These are phyloP conservation scores for Ascaphus truei DNA, from an alignment of 2,113 vertebrate genomes.

Conservation along the genomic window DNA sequence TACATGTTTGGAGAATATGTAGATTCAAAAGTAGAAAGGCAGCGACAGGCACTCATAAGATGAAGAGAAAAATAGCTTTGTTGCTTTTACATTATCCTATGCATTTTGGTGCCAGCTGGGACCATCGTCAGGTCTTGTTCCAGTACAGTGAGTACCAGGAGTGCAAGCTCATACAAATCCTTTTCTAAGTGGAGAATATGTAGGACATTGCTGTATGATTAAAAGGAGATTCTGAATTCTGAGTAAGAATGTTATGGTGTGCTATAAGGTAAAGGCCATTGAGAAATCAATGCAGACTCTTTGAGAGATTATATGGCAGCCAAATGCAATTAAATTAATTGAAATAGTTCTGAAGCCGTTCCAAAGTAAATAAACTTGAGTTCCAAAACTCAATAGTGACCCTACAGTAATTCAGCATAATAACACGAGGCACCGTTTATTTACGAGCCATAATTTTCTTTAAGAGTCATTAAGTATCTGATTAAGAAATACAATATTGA, in stretches of 20 bases:
- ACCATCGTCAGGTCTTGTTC: too few relatives aligned
- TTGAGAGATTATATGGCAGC: background rate
- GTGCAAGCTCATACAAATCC: too few relatives aligned
- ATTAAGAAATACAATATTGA: background rate
- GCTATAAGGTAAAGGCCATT: background rate
- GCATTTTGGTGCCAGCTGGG: too few relatives aligned
- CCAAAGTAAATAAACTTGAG: slow-evolving; percentile 6
- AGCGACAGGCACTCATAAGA: too few relatives aligned
- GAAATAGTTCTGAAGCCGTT: slow-evolving; percentile 6
- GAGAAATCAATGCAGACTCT: background rate
- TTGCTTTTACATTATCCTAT: too few relatives aligned
- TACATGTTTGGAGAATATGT: too few relatives aligned
- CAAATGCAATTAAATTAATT: slow-evolving; percentile 11
- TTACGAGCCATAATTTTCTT: background rate
- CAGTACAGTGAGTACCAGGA: too few relatives aligned
- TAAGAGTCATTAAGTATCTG: background rate
- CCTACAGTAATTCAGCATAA: background rate
- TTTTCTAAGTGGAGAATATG: background rate
- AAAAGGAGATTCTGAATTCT: background rate
- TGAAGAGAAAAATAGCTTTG: too few relatives aligned
- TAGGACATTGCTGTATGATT: background rate
- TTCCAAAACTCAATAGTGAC: background rate
- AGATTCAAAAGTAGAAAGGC: too few relatives aligned
- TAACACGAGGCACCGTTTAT: background rate
- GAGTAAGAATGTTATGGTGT: background rate